phyloP scores from a whole-genome alignment of 2,797 vertebrate genomes.

The Serranus cabrilla region DNA sequence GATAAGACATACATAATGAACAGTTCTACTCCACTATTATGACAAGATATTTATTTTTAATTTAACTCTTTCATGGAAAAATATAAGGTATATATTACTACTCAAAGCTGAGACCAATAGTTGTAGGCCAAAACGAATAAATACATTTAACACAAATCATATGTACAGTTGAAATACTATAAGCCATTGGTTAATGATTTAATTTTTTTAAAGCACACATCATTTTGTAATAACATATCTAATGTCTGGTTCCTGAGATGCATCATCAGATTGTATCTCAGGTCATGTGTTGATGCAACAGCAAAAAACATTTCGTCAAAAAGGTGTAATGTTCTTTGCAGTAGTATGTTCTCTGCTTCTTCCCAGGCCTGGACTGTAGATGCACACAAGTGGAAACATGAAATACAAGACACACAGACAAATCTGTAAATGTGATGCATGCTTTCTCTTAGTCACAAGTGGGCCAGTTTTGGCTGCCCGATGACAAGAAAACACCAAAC shows the following conservation, averaged over 20 bases:
- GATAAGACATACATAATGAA: neutral
- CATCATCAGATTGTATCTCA: neutral
- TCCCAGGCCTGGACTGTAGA: constrained; percentile 6
- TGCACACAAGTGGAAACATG: constrained; percentile 11
- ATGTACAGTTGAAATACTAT: neutral
- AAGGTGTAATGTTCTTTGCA: neutral
- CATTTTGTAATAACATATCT: neutral
- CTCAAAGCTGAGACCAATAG: neutral
- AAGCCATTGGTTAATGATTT: neutral
- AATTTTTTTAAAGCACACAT: neutral
- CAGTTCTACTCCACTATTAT: neutral
- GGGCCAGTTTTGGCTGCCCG: constrained; percentile 61
- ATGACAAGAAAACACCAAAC: constrained; percentile 71
- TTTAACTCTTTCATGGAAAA: neutral
- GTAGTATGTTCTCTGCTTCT: neutral
- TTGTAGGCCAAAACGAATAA: neutral
- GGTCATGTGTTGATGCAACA: neutral
- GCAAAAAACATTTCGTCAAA: neutral
- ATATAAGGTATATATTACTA: neutral
- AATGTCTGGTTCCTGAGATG: neutral
- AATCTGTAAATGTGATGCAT: constrained; percentile 44
- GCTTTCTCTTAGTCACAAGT: constrained; percentile 62
- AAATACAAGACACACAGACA: constrained; percentile 21
- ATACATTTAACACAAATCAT: neutral
- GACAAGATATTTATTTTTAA: too few relatives aligned